Evolutionary conservation across 2,113 vertebrate genomes (phyloP), one percentile per base, ranked within the genome.

Genomic region (Barbus barbus): DNA sequence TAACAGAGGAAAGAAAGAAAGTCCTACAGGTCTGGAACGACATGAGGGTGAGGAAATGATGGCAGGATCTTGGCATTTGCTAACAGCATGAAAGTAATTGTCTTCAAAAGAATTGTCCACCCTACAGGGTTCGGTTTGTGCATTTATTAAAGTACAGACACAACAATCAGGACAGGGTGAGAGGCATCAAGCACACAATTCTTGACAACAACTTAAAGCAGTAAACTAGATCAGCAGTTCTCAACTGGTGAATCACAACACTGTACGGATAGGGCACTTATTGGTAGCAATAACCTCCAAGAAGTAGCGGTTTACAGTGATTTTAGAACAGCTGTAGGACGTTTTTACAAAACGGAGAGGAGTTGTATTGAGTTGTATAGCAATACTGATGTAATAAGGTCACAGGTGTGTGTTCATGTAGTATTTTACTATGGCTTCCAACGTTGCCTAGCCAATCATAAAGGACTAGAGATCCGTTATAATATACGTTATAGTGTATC

Each of bases 191-290:
- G 41, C 38, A 65, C 38, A 80, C 24, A 28, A 65, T 80, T 28
- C 56, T 26, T 14, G n/a, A 79, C 26, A 46, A 5, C 58, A 51
- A 48, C 16, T 28, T 24, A 75, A 26, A 75, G 73, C 26, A 18
- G 41, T 67, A 26, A 80, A 28, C 5, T 65, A 65, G 41, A 65
- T 80, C 78, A 67, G 78, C 61, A 28, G 24, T 31, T 67, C 60
- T 80, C 61, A 80, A 48, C 60, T 7, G 41, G 77, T 44, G 77
- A 24, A 18, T 18, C n/a, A 14, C 8, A 63, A 26, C 5, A 11
- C 36, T 22, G 16, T 51, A 13, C 26, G 53, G 26, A 53, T 9
- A 46, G 41, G 72, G 13, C 72, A 75, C 24, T 3, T 53, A 56
- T 46, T 73, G 46, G 3, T 73, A 46, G 71, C 38, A 46, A 46